Percentiles rank a stretch among this genome's conserved stretches.
phyloP scores from a whole-genome alignment of 2,113 vertebrate species.

The Verasper variegatus region DNA sequence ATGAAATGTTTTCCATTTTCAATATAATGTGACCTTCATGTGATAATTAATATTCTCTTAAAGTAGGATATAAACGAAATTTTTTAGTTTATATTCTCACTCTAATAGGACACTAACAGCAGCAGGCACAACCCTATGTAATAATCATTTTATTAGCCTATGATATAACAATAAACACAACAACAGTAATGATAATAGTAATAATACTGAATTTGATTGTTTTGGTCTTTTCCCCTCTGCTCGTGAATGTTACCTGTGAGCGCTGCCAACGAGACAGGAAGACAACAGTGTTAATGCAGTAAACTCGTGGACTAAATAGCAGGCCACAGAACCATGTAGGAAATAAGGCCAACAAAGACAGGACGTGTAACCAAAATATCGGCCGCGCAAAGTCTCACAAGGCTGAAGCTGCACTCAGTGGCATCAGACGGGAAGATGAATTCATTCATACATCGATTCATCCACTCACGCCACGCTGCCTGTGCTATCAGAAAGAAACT shows the following conservation, averaged over 20 bases:
- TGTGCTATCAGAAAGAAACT: no score
- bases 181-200: background rate
- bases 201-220: background rate
- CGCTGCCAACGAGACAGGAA: background rate
- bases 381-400: background rate
- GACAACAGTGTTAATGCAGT: background rate
- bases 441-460: background rate
- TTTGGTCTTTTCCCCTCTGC: background rate
- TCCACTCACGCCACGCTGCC: no score
- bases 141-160: no score
- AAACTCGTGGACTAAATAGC: background rate
- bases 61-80: no score
- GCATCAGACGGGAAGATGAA: background rate
- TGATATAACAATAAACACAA: no score
- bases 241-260: background rate
- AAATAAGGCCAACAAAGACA: constrained; percentile 28
- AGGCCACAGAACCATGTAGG: background rate
- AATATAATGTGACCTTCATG: no score
- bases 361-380: constrained; percentile 20
- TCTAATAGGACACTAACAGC: no score
- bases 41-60: no score
- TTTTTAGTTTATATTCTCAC: no score
- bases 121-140: no score
- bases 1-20: no score
- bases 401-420: background rate